Base-by-base conservation (phyloP, 2,888 invertebrate genomes). In the Piscicola geometra region DNA sequence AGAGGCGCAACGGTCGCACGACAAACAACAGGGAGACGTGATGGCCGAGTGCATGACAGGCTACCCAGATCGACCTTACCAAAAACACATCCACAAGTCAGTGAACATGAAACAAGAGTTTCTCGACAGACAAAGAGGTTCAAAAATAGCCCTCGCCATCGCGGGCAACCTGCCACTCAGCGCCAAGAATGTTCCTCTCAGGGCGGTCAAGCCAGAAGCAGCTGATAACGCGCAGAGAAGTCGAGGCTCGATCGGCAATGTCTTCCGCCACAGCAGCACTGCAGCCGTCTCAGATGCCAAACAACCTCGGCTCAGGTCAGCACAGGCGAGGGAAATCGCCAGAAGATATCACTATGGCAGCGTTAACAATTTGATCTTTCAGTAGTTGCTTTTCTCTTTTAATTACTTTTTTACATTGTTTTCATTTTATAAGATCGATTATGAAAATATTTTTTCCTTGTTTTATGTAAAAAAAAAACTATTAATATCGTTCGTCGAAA, bases 41-140 rank as follows among this genome's bases (percentile, higher is more conserved):
- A 80, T 80, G 78, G 75, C 52, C 73, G 78, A 80, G 41, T 79
- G 76, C 71, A 73, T 80, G 50, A 30, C 73, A 18, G 79, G 78
- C 30, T 80, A 80, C 73, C 76, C 78, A 0, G 75, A 41, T 15
- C 66, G 74, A 9, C 74, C 80, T 9, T 56, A 75, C 21, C 77
- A 77, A 52, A 79, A 78, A 25, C 75, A 77, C 15, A 78, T 76
- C 2, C 69, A 75, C 35, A 73, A 77, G 3, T 73, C 68, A n/a
- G 52, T 69, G 28, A 76, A 67, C 15, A 70, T 76, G 41, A 76
- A 78, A 67, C 52, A 72, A 25, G 78, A 74, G 25, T 41, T 76
- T 28, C 68, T 79, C 76, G 71, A n/a, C 12, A 75, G 47, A 66
- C 77, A 77, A 35, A 70, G 56, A 25, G 77, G 77, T 1, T 30